Conservation (phyloP, 2,797 vertebrate species). For the Psittacula echo region DNA sequence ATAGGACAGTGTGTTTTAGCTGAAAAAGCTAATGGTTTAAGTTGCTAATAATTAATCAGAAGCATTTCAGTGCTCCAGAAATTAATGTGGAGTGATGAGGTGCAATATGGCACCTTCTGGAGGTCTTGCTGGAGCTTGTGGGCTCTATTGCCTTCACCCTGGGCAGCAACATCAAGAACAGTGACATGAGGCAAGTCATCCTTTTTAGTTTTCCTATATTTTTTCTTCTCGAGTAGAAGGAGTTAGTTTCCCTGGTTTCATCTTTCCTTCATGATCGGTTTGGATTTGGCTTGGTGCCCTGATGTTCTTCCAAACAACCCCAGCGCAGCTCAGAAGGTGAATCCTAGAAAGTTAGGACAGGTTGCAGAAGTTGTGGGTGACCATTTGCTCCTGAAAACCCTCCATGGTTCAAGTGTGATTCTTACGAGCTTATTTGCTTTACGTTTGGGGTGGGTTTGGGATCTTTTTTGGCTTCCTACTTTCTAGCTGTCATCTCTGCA, state of each 20-base stretch:
- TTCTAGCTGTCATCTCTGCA: background rate
- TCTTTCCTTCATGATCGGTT: background rate
- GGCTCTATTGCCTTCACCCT: background rate
- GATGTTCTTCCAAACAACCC: background rate
- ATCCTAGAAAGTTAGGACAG: background rate
- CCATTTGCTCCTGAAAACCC: background rate
- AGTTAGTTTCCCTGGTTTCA: background rate
- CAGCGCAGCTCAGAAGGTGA: background rate
- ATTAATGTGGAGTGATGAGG: background rate
- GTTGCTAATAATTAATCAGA: background rate
- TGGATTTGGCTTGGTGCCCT: background rate
- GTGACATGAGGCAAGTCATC: rapidly evolving
- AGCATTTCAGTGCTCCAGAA: background rate
- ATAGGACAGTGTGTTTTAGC: background rate
- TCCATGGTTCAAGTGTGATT: rapidly evolving
- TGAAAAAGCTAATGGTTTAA: background rate
- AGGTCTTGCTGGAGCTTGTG: background rate
- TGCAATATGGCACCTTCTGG: background rate
- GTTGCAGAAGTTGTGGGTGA: background rate
- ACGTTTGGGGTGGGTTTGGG: background rate
- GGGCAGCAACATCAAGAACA: rapidly evolving
- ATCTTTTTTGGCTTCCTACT: background rate
- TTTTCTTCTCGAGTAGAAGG: background rate
- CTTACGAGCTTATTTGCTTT: background rate
- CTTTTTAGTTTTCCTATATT: background rate